Base-by-base conservation (phyloP, 2,113 vertebrate species). In the Vidua macroura region DNA sequence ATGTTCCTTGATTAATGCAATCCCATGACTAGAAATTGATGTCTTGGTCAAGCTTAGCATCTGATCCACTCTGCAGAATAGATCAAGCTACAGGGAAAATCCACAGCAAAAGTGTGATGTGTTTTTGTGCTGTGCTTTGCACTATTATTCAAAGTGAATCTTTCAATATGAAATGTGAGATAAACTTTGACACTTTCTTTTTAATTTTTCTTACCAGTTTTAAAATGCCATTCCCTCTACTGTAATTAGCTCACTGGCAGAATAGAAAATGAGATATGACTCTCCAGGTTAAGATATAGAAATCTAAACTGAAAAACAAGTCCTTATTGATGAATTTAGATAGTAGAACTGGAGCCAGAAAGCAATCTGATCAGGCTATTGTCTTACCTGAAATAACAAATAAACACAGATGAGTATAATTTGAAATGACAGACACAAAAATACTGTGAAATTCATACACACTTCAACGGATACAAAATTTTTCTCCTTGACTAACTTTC, bases 401-500 rank as follows among this genome's bases (percentile, higher is more conserved):
- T 33, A 95, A 79, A 92, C 37, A 31, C 7, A 1, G 3, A 58
- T 83, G 79, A 94, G 15, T 68, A 51, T 93, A 90, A 97, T 93
- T 80, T 49, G 72, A 96, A 88, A 69, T 88, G 95, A 95, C 90
- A 95, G 79, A 87, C 23, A 91, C 62, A 91, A 90, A 95, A 95
- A 78, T 68, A 95, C 75, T 92, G 82, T 95, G 93, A 92, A 94
- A 95, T 83, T 87, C 75, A 64, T 74, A 48, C 49, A 86, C 85
- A 92, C 76, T 94, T 86, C 78, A 93, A 77, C 67, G 75, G 79
- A 72, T 74, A 88, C 28, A 88, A 63, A 49, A 55, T 91, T 95
- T 95, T 94, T 94, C 92, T 93, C 88, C 92, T 94, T 93, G 82
- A 88, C 66, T 95, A 89, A 58, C 55, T 93, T 95, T 75, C 52